A percentile compares a stretch with the other conserved stretches of the same genome.
Evolutionary conservation across 2,888 invertebrate species (phyloP).

Genomic region (Rhamnusium bicolor): DNA sequence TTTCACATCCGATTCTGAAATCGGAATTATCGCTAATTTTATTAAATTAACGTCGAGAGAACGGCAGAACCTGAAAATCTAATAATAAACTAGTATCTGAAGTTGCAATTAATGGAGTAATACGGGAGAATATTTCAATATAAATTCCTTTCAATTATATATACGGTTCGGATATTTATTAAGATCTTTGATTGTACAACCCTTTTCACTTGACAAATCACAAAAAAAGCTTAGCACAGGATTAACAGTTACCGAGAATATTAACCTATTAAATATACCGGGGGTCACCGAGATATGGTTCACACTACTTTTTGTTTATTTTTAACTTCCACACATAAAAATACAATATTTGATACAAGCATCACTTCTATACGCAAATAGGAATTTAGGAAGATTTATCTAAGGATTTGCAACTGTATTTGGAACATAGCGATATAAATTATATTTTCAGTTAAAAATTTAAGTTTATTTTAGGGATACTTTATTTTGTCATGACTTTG

Average conservation of each 20-base stretch:
- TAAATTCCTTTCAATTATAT: constrained; percentile 67
- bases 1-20: constrained; percentile 58
- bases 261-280: too few relatives aligned
- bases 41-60: constrained; percentile 54
- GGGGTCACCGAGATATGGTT: too few relatives aligned
- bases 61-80: constrained; percentile 62
- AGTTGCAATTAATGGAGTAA: constrained; percentile 68
- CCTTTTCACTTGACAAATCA: constrained; percentile 46
- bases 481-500: too few relatives aligned
- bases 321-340: too few relatives aligned
- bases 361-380: too few relatives aligned
- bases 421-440: too few relatives aligned
- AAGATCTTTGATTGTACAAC: constrained; percentile 50
- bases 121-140: constrained; percentile 67
- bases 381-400: too few relatives aligned
- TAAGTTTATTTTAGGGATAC: too few relatives aligned
- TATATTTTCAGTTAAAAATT: too few relatives aligned
- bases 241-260: neutral
- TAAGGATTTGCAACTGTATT: too few relatives aligned
- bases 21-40: constrained; percentile 60
- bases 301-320: too few relatives aligned
- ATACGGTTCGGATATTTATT: constrained; percentile 64
- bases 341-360: too few relatives aligned
- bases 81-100: constrained; percentile 69
- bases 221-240: constrained; percentile 38